Conservation (phyloP, 2,797 vertebrate species). For the Loriculus beryllinus region DNA sequence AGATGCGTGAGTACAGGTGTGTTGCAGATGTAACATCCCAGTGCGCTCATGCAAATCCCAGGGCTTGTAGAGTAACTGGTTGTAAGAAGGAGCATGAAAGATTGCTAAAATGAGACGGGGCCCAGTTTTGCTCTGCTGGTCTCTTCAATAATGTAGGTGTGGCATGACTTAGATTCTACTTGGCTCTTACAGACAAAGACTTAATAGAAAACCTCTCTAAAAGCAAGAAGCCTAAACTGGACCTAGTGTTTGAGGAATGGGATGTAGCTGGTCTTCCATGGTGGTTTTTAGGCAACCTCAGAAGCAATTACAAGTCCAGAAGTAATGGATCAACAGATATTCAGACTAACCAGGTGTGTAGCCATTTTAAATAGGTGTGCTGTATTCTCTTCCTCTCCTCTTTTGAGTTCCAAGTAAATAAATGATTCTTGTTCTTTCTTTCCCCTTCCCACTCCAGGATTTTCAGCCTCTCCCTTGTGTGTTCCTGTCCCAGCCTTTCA, state of each 20-base stretch:
- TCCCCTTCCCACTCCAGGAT: not conserved
- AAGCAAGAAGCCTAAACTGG: constrained; percentile 88
- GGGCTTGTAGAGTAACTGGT: not conserved
- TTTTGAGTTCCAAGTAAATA: not conserved
- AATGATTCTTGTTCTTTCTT: not conserved
- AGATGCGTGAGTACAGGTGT: not conserved
- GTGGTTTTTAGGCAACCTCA: constrained; percentile 98
- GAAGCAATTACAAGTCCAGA: constrained; percentile 87
- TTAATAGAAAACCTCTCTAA: constrained; percentile 80
- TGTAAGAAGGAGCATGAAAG: not conserved
- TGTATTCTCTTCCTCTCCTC: not conserved
- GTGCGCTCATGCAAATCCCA: not conserved
- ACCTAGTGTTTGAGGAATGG: constrained; percentile 92
- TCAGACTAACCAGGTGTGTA: constrained; percentile 93
- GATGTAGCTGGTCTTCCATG: constrained; percentile 94
- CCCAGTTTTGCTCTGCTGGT: not conserved
- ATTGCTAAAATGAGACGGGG: not conserved
- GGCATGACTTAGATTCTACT: constrained; percentile 31
- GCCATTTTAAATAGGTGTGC: not conserved
- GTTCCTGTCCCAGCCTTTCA: not conserved
- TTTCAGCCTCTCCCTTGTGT: not conserved
- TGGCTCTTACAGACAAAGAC: constrained; percentile 71
- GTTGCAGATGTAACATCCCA: not conserved
- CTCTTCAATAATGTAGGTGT: not conserved
- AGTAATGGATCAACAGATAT: constrained; percentile 98